These are phyloP conservation scores for Limnodromus scolopaceus DNA, from an alignment of 2,797 vertebrate genomes.

Conservation along the genomic window DNA sequence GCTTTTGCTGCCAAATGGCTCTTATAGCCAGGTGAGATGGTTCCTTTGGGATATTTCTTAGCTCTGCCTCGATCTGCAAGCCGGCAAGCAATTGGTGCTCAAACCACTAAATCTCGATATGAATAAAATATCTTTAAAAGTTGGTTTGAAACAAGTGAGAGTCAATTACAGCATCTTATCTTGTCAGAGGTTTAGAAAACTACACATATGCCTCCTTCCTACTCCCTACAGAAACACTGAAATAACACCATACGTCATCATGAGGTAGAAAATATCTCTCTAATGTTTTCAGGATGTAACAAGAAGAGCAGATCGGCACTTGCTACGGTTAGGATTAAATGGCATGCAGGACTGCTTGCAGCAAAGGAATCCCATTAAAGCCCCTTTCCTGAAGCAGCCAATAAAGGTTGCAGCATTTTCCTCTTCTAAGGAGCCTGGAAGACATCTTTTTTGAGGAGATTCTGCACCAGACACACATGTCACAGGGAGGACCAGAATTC, in stretches of 20 bases:
- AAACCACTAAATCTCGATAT: background rate
- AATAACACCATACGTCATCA: background rate
- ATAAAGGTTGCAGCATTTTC: background rate
- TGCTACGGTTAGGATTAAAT: background rate
- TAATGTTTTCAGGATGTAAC: background rate
- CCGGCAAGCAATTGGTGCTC: background rate
- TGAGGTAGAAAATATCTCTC: background rate
- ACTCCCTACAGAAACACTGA: background rate
- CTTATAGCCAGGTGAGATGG: background rate
- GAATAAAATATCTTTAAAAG: background rate
- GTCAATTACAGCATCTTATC: background rate
- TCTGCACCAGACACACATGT: background rate
- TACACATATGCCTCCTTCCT: background rate
- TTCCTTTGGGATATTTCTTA: background rate
- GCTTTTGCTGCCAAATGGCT: background rate
- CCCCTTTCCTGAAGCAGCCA: background rate
- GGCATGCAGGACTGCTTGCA: background rate
- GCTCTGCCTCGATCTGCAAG: background rate
- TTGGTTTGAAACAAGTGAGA: background rate
- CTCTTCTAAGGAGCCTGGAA: background rate
- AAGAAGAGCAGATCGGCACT: background rate
- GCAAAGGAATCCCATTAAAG: background rate
- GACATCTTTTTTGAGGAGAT: rapidly evolving
- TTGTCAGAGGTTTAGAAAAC: background rate
- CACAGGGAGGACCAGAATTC: background rate